Base-by-base conservation (phyloP, 2,113 vertebrate species). In the Empidonax traillii region DNA sequence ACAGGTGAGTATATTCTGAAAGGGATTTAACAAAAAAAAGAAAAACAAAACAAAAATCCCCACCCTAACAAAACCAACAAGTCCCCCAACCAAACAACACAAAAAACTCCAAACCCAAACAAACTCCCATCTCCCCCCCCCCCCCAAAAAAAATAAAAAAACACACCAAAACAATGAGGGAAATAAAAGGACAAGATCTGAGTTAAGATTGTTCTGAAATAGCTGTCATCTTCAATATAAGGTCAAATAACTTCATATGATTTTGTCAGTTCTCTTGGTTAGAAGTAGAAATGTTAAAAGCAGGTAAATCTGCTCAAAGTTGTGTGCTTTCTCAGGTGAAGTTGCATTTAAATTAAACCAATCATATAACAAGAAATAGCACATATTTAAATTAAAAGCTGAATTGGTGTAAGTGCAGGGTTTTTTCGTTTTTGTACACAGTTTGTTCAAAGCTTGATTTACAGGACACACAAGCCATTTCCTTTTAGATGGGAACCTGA, bases 401-500 rank as follows among this genome's bases (percentile, higher is more conserved):
- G 52, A 6, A 37, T 53, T 23, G 37, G 20, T 83, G 3, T 55
- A 53, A 61, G 23, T 80, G 27, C 14, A 24, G 5, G 0, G 11
- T 2, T 55, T 9, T 44, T 66, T 74, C 76, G 9, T 39, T 19
- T 92, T 66, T 90, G 52, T 83, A 63, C 37, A 55, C 8, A 14
- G 1, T 94, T 91, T 88, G 24, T 95, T 94, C 69, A 93, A 88
- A 84, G 80, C 72, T 71, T 81, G 33, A 59, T 86, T 93, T 93
- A 55, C 47, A 92, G 93, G 94, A 78, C 73, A 78, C 67, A 53
- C 77, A 90, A 80, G 12, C 79, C 58, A 74, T 93, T 92, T 94
- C 94, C 94, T 97, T 91, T 89, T 81, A 94, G 96, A 93, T 2
- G 67, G 94, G 81, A 92, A 87, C 25, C 63, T 75, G 77, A 47